A percentile compares a stretch with the other conserved stretches of the same genome.
phyloP scores from a whole-genome alignment of 2,113 vertebrate species.

The Daboia siamensis region DNA sequence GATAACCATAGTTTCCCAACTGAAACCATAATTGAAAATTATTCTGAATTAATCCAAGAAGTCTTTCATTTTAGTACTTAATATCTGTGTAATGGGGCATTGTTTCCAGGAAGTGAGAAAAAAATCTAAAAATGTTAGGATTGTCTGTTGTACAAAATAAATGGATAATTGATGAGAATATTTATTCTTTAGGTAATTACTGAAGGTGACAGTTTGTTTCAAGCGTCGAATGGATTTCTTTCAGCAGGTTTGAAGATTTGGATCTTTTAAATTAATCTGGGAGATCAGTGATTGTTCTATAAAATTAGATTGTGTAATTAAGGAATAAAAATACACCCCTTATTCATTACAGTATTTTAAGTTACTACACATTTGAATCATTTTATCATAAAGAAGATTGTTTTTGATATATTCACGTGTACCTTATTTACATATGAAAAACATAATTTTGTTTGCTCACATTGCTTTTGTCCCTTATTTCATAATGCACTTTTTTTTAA shows the following conservation, averaged over 20 bases:
- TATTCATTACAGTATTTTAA: slow-evolving; percentile 37
- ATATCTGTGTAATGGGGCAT: neutral
- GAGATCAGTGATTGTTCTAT: slow-evolving; percentile 62
- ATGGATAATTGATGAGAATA: neutral
- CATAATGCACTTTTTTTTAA: slow-evolving; percentile 38
- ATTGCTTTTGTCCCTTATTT: slow-evolving; percentile 41
- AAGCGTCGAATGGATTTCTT: slow-evolving; percentile 48
- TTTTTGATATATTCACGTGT: slow-evolving; percentile 15
- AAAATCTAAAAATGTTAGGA: neutral
- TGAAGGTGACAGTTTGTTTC: neutral
- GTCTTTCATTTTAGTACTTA: neutral
- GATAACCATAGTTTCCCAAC: neutral
- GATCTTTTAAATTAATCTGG: slow-evolving; percentile 61
- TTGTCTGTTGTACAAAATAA: neutral
- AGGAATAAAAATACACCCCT: slow-evolving; percentile 58
- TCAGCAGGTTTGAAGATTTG: slow-evolving; percentile 74
- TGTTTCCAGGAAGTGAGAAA: neutral
- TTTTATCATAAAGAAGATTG: slow-evolving; percentile 51
- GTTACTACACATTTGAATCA: slow-evolving; percentile 55
- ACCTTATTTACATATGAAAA: slow-evolving; percentile 50
- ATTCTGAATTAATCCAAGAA: neutral
- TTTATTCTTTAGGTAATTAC: slow-evolving; percentile 65
- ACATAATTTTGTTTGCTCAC: slow-evolving; percentile 29
- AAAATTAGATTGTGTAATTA: slow-evolving; percentile 51
- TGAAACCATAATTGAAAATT: neutral